Conservation (phyloP, 2,113 vertebrate genomes). For the Castor canadensis region DNA sequence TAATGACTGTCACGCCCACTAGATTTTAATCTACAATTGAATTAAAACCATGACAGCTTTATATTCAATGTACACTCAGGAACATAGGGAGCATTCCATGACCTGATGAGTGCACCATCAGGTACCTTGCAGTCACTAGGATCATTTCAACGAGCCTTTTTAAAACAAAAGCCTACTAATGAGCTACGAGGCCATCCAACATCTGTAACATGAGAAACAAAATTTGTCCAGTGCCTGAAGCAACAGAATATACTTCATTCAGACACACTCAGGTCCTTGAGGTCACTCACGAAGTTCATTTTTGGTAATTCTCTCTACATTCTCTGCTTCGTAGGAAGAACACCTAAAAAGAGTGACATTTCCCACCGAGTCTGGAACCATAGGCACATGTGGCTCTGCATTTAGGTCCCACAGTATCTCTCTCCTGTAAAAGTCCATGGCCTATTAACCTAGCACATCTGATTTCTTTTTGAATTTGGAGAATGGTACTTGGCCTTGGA, state of each 20-base stretch:
- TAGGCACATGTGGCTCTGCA: accelerated
- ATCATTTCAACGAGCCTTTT: background rate
- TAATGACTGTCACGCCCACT: background rate
- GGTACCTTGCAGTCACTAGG: background rate
- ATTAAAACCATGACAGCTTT: background rate
- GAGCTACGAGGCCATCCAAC: background rate
- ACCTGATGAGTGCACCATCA: background rate
- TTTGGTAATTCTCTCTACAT: background rate
- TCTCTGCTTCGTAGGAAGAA: background rate
- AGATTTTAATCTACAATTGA: background rate
- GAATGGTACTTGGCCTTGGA: background rate
- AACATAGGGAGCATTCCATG: background rate
- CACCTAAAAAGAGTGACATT: accelerated
- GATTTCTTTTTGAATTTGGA: background rate
- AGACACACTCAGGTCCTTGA: too few relatives aligned
- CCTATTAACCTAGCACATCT: background rate
- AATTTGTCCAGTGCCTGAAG: background rate
- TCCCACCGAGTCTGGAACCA: background rate
- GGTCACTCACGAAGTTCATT: background rate
- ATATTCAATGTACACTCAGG: background rate
- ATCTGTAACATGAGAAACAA: background rate
- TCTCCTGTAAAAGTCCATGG: too few relatives aligned
- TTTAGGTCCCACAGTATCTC: too few relatives aligned
- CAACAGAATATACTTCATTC: too few relatives aligned
- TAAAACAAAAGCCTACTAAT: background rate